These are phyloP conservation scores for Thymelicus lineola DNA, from an alignment of 2,888 invertebrate species.

Conservation along the genomic window DNA sequence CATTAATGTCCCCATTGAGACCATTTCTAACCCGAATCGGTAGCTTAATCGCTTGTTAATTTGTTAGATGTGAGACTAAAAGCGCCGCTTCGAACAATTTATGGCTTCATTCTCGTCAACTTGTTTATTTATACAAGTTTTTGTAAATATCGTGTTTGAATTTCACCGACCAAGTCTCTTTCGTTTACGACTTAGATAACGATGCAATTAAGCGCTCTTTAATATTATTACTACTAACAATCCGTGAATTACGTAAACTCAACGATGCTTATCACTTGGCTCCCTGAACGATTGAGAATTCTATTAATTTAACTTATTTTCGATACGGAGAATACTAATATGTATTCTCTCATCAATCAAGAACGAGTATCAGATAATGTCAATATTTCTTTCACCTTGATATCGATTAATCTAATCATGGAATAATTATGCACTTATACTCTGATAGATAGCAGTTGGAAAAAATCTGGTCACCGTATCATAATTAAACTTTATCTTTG, in stretches of 20 bases:
- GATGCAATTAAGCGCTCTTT: conserved; percentile 57
- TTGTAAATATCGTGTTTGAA: conserved; percentile 52
- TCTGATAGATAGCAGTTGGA: background rate
- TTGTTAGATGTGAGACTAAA: conserved; percentile 78
- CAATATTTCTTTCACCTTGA: conserved; percentile 22
- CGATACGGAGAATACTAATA: conserved; percentile 27
- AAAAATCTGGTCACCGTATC: background rate
- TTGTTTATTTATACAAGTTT: conserved; percentile 66
- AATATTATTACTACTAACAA: conserved; percentile 41
- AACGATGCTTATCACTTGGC: conserved; percentile 32
- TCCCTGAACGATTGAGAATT: conserved; percentile 29
- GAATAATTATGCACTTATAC: conserved; percentile 30
- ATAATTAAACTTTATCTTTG: conserved; percentile 3
- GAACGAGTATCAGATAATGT: conserved; percentile 28
- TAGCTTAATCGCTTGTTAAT: conserved; percentile 83
- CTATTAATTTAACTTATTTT: conserved; percentile 35
- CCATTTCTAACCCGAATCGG: conserved; percentile 74
- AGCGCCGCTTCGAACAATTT: conserved; percentile 77
- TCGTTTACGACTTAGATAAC: conserved; percentile 58
- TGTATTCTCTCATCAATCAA: conserved; percentile 30
- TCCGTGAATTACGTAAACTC: conserved; percentile 34
- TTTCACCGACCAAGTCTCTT: conserved; percentile 52
- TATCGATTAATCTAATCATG: conserved; percentile 25
- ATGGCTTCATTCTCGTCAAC: conserved; percentile 77
- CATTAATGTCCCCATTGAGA: conserved; percentile 70